A percentile compares a stretch with the other conserved stretches of the same genome.
phyloP scores from a whole-genome alignment of 37 sponge, comb jelly and placozoan species.

The Ephydatia muelleri region DNA sequence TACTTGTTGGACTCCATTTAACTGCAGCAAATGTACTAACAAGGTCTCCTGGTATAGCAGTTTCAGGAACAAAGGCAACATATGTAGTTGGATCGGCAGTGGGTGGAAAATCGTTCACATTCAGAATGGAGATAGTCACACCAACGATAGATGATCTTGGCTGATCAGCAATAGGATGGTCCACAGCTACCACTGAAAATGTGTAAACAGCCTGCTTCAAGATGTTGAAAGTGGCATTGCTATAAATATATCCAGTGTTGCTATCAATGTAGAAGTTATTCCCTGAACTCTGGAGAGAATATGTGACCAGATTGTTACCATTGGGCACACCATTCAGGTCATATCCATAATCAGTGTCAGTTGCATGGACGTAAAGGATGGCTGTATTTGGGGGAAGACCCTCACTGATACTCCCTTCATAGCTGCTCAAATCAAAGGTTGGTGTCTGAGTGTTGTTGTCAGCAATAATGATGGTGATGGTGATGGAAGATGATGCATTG shows the following conservation, averaged over 20 bases:
- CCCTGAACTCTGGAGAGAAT: constrained; percentile 12
- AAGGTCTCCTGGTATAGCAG: background rate
- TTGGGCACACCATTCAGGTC: constrained; percentile 43
- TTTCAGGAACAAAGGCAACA: constrained; percentile 48
- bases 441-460: constrained; percentile 68
- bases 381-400: constrained; percentile 20
- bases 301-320: constrained; percentile 64
- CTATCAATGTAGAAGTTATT: constrained; percentile 46
- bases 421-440: constrained; percentile 3
- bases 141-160: background rate
- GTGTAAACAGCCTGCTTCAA: constrained; percentile 31
- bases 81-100: constrained; percentile 55
- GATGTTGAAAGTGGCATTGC: constrained; percentile 37
- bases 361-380: constrained; percentile 48
- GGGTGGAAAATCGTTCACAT: constrained; percentile 75
- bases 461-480: constrained; percentile 35
- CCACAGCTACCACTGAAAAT: constrained; percentile 52
- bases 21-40: constrained; percentile 31
- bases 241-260: constrained; percentile 45
- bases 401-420: constrained; percentile 24
- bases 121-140: constrained; percentile 50
- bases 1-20: constrained; percentile 34
- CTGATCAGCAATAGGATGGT: constrained; percentile 18
- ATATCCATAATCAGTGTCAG: constrained; percentile 65
- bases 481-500: background rate